Base-by-base conservation (phyloP, 2,888 invertebrate species). In the Keiferia lycopersicella region DNA sequence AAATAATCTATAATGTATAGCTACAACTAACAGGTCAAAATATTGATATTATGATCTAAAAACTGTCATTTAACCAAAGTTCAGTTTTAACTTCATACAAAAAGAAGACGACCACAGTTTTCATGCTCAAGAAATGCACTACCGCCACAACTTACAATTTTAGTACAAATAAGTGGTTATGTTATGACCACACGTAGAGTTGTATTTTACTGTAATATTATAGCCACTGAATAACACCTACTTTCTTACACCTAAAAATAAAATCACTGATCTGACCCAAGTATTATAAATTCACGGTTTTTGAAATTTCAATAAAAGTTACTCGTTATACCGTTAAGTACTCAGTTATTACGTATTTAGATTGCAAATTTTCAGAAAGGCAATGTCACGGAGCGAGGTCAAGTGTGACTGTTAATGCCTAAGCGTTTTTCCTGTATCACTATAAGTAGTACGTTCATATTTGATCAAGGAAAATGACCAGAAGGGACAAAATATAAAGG, bases 371-470 rank as follows among this genome's bases (percentile, higher is more conserved):
- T 65, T 61, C 61, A 65, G 63, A 65, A 63, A 65, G 65, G 63
- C 57, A 65, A 62, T 65, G 69, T 66, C 67, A 67, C 59, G 63
- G 57, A 11, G 22, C 68, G 71, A 74, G 72, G 72, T 71, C 69
- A 69, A 60, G 30, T 64, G 59, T 65, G 65, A 65, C 62, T 65
- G 61, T 65, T 68, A 65, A 64, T 65, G 64, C 62, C 62, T 65
- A 66, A 70, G 66, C 66, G 61, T 72, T 77, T 73, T 77, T 75
- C 75, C 73, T 71, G 71, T 73, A 68, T 66, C 53, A 61, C 68
- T 65, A 60, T 53, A 34, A 26, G 34, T 34, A 34, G 34, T 34
- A 67, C 53, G 59, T 45, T 56, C 22, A 61, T 66, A 71, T 69
- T 65, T 68, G 64, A 68, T 68, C 71, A 68, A 69, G 71, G 69